These are phyloP conservation scores for Lutjanus argentimaculatus DNA, from an alignment of 2,797 vertebrate genomes.

Conservation along the genomic window DNA sequence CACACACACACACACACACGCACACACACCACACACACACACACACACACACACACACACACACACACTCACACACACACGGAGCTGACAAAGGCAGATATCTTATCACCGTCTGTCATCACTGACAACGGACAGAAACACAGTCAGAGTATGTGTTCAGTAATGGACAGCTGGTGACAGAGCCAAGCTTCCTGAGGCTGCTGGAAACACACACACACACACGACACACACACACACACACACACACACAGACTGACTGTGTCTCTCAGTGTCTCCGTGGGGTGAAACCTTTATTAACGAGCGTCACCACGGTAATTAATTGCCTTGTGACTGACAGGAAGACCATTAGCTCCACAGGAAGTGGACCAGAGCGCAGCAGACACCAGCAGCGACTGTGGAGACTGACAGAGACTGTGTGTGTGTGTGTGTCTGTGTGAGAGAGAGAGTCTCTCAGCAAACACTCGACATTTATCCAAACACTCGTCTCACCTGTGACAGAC, in stretches of 20 bases:
- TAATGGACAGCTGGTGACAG: slow-evolving; percentile 62
- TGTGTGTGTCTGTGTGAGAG: slow-evolving; percentile 21
- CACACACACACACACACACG: neutral
- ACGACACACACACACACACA: slow-evolving; percentile 25
- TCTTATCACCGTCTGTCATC: slow-evolving; percentile 41
- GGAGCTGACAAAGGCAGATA: slow-evolving; percentile 11
- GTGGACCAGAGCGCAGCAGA: slow-evolving; percentile 60
- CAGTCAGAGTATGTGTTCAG: slow-evolving; percentile 14
- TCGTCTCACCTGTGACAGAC: slow-evolving; percentile 8
- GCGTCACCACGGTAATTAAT: slow-evolving; percentile 70
- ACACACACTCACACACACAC: slow-evolving; percentile 9
- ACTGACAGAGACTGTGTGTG: neutral
- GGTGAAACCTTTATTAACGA: slow-evolving; percentile 72
- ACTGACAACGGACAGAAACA: neutral
- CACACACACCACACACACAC: slow-evolving; percentile 3
- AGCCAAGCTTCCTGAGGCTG: slow-evolving; percentile 47
- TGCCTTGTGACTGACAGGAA: slow-evolving; percentile 72
- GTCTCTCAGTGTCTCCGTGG: slow-evolving; percentile 45
- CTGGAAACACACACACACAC: slow-evolving; percentile 28
- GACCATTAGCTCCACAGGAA: slow-evolving; percentile 72
- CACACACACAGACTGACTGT: neutral
- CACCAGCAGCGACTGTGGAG: slow-evolving; percentile 35
- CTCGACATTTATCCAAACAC: slow-evolving; percentile 18
- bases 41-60: slow-evolving; percentile 5
- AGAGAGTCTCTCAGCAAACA: slow-evolving; percentile 27